phyloP scores from a whole-genome alignment of 2,797 vertebrate genomes.

The Cossypha niveicapilla region DNA sequence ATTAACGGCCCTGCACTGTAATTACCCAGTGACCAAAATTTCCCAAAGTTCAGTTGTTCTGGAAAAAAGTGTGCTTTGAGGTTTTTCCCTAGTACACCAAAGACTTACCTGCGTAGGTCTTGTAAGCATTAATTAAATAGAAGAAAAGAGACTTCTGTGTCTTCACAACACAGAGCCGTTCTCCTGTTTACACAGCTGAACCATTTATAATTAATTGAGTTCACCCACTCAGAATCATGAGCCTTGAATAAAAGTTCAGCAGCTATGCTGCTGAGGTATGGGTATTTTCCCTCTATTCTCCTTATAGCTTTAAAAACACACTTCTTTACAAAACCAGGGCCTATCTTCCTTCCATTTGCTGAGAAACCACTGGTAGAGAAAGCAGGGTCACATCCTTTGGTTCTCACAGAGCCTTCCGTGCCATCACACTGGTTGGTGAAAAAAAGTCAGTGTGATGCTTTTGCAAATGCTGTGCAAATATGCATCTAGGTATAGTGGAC shows the following conservation, averaged over 20 bases:
- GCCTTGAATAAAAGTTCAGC: not conserved
- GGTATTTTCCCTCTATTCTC: not conserved
- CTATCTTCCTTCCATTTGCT: not conserved
- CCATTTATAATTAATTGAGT: not conserved
- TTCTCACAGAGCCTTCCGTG: not conserved
- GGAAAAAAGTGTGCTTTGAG: not conserved
- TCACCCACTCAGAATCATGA: not conserved
- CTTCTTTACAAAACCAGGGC: not conserved
- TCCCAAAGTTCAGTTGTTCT: not conserved
- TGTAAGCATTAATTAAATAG: slow-evolving; percentile 20
- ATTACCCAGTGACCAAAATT: not conserved
- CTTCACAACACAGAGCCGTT: not conserved
- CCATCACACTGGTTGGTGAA: not conserved
- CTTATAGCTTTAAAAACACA: not conserved
- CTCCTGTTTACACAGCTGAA: not conserved
- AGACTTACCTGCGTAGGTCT: not conserved
- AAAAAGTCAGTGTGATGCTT: accelerated
- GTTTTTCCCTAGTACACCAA: not conserved
- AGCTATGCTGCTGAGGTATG: not conserved
- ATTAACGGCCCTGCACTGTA: not conserved
- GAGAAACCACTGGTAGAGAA: not conserved
- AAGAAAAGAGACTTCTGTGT: not conserved
- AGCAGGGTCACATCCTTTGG: accelerated
- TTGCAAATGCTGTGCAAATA: not conserved
- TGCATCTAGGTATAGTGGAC: not conserved